Percentiles rank a stretch among this genome's conserved stretches.
phyloP scores from a whole-genome alignment of 2,888 invertebrate species.

The Tachina grossa region DNA sequence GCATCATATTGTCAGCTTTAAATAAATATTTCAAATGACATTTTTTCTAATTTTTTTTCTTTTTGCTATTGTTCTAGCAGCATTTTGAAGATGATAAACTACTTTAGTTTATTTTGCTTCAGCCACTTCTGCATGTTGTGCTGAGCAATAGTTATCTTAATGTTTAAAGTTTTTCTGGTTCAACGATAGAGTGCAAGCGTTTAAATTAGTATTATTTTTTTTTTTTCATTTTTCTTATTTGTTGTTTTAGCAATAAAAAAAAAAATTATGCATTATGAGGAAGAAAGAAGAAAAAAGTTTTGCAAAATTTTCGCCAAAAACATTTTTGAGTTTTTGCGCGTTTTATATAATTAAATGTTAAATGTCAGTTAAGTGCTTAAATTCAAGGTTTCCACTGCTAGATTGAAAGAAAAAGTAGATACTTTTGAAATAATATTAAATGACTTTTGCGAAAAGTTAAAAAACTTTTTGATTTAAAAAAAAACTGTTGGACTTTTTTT shows the following conservation, averaged over 20 bases:
- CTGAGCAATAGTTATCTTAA: constrained; percentile 59
- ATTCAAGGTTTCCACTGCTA: constrained; percentile 57
- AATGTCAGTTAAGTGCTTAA: constrained; percentile 49
- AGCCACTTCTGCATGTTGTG: not conserved
- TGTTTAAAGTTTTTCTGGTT: constrained; percentile 66
- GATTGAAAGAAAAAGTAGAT: not conserved
- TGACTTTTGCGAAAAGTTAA: not conserved
- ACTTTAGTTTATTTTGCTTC: constrained; percentile 24
- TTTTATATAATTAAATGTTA: constrained; percentile 53
- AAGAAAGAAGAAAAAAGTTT: not conserved
- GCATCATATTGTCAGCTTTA: constrained; percentile 53
- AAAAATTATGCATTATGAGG: constrained; percentile 31
- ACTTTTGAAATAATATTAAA: constrained; percentile 6
- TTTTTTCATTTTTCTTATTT: constrained; percentile 6
- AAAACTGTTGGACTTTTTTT: not conserved
- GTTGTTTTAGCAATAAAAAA: constrained; percentile 40
- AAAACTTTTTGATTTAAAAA: not conserved
- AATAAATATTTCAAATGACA: constrained; percentile 40
- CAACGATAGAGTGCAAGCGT: constrained; percentile 50
- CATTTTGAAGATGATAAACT: constrained; percentile 49
- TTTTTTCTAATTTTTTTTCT: not conserved
- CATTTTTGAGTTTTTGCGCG: not conserved
- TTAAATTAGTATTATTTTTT: constrained; percentile 18
- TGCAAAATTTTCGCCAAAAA: not conserved
- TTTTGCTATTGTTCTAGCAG: not conserved